phyloP scores from a whole-genome alignment of 1,140 invertebrate species.

The Microplitis demolitor region DNA sequence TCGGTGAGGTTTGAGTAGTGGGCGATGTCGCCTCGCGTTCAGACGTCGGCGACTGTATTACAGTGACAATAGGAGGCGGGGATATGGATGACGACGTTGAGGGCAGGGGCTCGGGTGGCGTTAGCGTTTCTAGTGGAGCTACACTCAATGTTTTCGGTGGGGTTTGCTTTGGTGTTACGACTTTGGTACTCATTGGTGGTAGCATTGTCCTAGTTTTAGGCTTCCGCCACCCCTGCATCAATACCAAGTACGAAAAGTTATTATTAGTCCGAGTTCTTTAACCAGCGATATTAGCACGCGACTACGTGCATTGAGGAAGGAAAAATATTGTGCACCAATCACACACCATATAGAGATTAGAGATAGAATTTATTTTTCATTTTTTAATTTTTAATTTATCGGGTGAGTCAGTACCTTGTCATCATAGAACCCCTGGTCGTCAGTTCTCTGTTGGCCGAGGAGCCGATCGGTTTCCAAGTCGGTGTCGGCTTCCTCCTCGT shows the following conservation, averaged over 20 bases:
- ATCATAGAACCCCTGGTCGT: conserved; percentile 89
- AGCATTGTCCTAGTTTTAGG: conserved; percentile 75
- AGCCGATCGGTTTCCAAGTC: conserved; percentile 88
- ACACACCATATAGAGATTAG: neutral
- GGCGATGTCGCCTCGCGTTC: conserved; percentile 54
- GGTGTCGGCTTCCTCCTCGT: conserved; percentile 81
- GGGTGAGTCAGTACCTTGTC: conserved; percentile 68
- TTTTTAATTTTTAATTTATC: conserved; percentile 50
- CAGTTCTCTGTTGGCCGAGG: conserved; percentile 85
- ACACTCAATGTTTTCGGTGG: conserved; percentile 57
- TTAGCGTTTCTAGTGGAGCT: conserved; percentile 58
- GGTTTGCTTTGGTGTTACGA: conserved; percentile 64
- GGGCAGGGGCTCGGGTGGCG: conserved; percentile 59
- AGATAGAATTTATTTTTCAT: conserved; percentile 39
- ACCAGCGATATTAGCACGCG: conserved; percentile 11
- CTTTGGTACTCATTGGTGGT: conserved; percentile 65
- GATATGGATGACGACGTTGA: conserved; percentile 59
- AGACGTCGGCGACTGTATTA: conserved; percentile 52
- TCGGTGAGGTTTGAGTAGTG: conserved; percentile 53
- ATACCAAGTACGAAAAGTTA: conserved; percentile 46
- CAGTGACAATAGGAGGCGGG: conserved; percentile 61
- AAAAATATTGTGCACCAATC: conserved; percentile 11
- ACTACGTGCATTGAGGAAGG: conserved; percentile 17
- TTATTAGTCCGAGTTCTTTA: neutral
- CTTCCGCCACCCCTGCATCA: conserved; percentile 74